Evolutionary conservation across 2,888 invertebrate species (phyloP), one percentile per base, ranked within the genome.

Genomic region (Drosophila helvetica): DNA sequence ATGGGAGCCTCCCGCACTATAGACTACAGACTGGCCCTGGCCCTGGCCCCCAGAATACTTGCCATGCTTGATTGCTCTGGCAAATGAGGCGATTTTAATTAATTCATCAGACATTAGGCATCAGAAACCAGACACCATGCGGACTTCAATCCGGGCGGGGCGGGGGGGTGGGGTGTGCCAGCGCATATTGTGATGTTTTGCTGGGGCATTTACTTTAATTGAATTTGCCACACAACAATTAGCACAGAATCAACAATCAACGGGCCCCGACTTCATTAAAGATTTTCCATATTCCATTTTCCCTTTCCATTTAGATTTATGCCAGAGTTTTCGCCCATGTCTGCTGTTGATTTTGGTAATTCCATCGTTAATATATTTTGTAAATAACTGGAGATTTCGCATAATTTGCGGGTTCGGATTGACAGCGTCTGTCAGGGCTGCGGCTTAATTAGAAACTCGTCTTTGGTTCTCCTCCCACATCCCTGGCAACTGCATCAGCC

Each of bases 71-170:
- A 85, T 79, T 86, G 89, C 70, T 57, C 68, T 67, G 71, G 79
- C 76, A 87, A 86, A 86, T 87, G 86, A 85, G 89, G 89, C 88
- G 78, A 65, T 76, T 87, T 89, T 87, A 89, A 86, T 86, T 86
- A 86, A 86, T 89, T 87, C 88, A 77, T 79, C 75, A 75, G 74
- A 61, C 62, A 52, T 19, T 45, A 18, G 33, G 30, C 27, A 25
- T 25, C 10, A 19, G 61, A 48, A 3, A n/a, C n/a, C 43, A 60
- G 53, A 6, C 19, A 19, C 42, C 17, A 42, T 33, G 33, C 33
- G 30, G 25, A 19, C 19, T 22, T 22, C 22, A 22, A 5, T 3
- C 3, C 7, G 27, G 27, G 7, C 8, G 0, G 27, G 8, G 22
- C 0, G 22, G 0, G 5, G 22, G 27, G 27, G 7, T 7, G 0